Evolutionary conservation across 2,113 vertebrate species (phyloP), one percentile per base, ranked within the genome.

Genomic region (Centropus bengalensis): DNA sequence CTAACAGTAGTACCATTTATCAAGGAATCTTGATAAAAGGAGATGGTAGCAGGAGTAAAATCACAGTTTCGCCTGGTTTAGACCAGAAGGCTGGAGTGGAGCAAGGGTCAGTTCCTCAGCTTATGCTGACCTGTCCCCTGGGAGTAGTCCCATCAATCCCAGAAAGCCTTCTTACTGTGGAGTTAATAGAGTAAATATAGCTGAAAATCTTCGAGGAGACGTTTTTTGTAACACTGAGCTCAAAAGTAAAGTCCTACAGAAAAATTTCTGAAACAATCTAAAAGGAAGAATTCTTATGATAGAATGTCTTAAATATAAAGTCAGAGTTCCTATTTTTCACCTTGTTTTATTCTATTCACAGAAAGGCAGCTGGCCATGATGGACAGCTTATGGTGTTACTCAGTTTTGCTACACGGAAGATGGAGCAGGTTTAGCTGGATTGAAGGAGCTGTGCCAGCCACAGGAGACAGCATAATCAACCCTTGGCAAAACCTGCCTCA

Each of bases 401-500:
- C 86, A 79, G 56, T 79, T 74, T 51, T 45, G 60, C 76, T 67
- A 8, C 8, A 56, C 26, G 68, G 82, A 80, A 86, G 87, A 88
- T 56, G 79, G 82, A 92, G 75, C 28, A 58, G 27, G 42, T 62
- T 89, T 55, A 69, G 63, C 17, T 38, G 59, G 75, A 44, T 38
- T 67, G 76, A 63, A 88, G 93, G 82, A 93, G 24, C 19, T 14
- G 60, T 66, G 82, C 90, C 91, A 96, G 80, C 82, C 71, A 58
- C 76, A 82, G 80, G 90, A 94, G 91, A 94, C 84, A 91, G 86
- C 73, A 75, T 70, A 74, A 88, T 90, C 87, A 88, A 80, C 71
- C 62, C 89, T 78, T 95, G 82, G 94, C 94, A 95, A 69, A 96
- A 88, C 30, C 64, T 63, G 52, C 56, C 68, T 95, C 68, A 71